Evolutionary conservation across 2,888 invertebrate genomes (phyloP), one percentile per base, ranked within the genome.

Genomic region (Seira sanloemensis): DNA sequence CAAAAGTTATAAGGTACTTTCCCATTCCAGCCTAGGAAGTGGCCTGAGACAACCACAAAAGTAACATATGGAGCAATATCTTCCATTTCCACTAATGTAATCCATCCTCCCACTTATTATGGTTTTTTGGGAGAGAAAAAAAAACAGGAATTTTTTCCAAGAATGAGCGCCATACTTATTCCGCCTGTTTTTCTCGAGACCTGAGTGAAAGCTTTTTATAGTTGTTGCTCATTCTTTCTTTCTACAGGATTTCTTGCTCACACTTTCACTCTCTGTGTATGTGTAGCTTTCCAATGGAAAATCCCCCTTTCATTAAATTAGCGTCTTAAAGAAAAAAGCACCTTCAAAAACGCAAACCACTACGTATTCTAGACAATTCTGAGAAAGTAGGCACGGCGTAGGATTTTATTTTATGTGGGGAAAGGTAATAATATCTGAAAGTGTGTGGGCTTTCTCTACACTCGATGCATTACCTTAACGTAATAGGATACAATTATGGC

Each of bases 401-500:
- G n/a, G n/a, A n/a, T n/a, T n/a, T n/a, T n/a, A n/a, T n/a, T n/a
- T n/a, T n/a, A n/a, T n/a, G n/a, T n/a, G n/a, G n/a, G n/a, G n/a
- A n/a, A n/a, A n/a, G n/a, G n/a, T n/a, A n/a, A n/a, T n/a, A n/a
- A n/a, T n/a, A n/a, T n/a, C n/a, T n/a, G n/a, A 37, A 69, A 19
- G 18, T 37, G 46, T 75, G 5, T 23, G 19, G 66, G 12, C 24
- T 66, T 66, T 66, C 37, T 66, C 12, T 16, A 21, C 9, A 72
- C 23, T 46, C 23, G 2, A 50, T 18, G 18, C n/a, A n/a, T 24
- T 85, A 97, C 95, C 93, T 97, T 97, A 5, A 97, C 96, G 90
- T 97, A 97, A 91, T 97, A 97, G 0, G 96, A 96, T 9, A 97
- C 97, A 92, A 97, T 97, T 89, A 97, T 97, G 76, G 97, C 97